Evolutionary conservation across 2,888 invertebrate species (phyloP), one percentile per base, ranked within the genome.

Genomic region (Tholera decimalis): DNA sequence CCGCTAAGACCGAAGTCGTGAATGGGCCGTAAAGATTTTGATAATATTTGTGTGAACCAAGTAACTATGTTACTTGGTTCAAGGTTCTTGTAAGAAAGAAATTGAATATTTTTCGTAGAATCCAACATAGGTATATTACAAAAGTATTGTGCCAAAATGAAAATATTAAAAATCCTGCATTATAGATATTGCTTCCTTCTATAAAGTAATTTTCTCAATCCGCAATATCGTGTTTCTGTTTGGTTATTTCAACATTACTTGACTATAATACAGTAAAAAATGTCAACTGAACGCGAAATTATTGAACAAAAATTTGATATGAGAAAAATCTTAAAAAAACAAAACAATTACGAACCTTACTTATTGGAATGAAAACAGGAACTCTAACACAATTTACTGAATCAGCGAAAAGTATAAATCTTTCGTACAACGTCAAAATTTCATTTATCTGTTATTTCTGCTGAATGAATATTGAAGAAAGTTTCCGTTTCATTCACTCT

Each of bases 321-420:
- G 22, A 43, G n/a, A 35, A 35, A 28, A 44, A 43, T 7, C 2
- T 28, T 9, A 2, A 0, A n/a, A 49, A 46, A 22, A 37, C 9
- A 39, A 41, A 33, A 47, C 0, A n/a, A 20, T 41, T 47, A 41
- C 47, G 5, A 35, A 47, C 33, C 39, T 65, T 49, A 67, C 68
- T 66, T 66, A 67, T 22, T 68, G 47, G 20, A 66, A 67, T 49
- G 68, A 49, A 67, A 65, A 57, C 46, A 57, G 13, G 15, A 66
- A 26, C 22, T 64, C 18, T 43, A 35, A 65, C 3, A 47, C 26
- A 57, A 47, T 57, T 49, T 41, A 41, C 41, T 58, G 65, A 65
- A 35, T 35, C 68, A 41, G 39, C 11, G 58, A 39, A 46, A 46
- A 28, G 11, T 41, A 28, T 15, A 3, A 15, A 33, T 47, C 39